These are phyloP conservation scores for Cirrhinus molitorella DNA, from an alignment of 2,797 vertebrate genomes.

Conservation along the genomic window DNA sequence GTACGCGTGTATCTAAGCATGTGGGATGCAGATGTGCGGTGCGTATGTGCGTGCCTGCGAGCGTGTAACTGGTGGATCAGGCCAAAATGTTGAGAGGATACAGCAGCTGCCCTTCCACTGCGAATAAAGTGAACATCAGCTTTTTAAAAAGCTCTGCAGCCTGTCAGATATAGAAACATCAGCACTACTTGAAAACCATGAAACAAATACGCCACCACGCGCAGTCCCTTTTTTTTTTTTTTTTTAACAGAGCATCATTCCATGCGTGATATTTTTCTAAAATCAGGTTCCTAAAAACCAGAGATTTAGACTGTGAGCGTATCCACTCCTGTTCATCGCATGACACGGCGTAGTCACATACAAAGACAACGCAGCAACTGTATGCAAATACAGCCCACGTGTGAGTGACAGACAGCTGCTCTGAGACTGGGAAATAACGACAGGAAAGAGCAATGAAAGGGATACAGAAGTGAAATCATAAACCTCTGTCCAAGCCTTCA, in stretches of 20 bases:
- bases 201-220: conserved; percentile 3
- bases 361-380: conserved; percentile 59
- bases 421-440: conserved; percentile 64
- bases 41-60: conserved; percentile 63
- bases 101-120: conserved; percentile 52
- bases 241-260: too few species aligned
- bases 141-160: conserved; percentile 45
- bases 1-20: conserved; percentile 84
- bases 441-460: conserved; percentile 76
- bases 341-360: conserved; percentile 43
- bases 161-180: conserved; percentile 46
- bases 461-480: conserved; percentile 77
- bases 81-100: conserved; percentile 47
- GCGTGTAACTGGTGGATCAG: conserved; percentile 48
- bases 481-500: conserved; percentile 80
- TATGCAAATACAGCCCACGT: conserved; percentile 70
- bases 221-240: too few species aligned
- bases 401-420: conserved; percentile 61
- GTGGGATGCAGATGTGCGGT: conserved; percentile 90
- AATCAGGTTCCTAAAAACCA: not conserved
- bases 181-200: conserved; percentile 39
- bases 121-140: conserved; percentile 31
- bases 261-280: not conserved
- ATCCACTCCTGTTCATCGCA: not conserved
- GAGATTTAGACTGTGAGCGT: not conserved